phyloP scores from a whole-genome alignment of 2,888 invertebrate genomes.

The Caenorhabditis wallacei region DNA sequence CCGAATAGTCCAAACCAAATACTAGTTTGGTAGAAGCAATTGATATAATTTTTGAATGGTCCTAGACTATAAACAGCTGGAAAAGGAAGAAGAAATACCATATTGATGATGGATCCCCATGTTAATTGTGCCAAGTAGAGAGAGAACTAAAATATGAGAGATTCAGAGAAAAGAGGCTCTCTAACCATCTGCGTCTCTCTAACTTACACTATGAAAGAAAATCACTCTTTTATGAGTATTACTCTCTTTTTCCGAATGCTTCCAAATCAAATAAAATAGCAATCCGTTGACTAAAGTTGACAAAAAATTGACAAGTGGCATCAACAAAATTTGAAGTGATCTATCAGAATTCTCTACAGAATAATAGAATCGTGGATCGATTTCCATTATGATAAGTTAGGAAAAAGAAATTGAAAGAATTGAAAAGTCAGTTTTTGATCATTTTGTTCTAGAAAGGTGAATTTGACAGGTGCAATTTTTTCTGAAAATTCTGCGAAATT shows the following conservation, averaged over 20 bases:
- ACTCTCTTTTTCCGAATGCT: constrained; percentile 18
- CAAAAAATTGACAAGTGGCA: constrained; percentile 11
- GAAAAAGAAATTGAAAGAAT: neutral
- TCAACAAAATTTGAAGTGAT: constrained; percentile 8
- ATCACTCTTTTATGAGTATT: neutral
- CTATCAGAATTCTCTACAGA: constrained; percentile 25
- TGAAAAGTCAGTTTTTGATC: neutral
- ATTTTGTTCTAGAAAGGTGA: neutral
- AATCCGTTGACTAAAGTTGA: constrained; percentile 2
- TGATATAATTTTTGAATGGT: constrained; percentile 1
- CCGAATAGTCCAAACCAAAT: constrained; percentile 16
- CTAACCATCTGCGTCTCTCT: neutral
- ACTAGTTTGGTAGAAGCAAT: constrained; percentile 8
- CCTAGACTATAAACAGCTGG: constrained; percentile 43
- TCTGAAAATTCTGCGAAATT: neutral
- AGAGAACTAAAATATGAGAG: constrained; percentile 7
- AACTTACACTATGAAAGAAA: constrained; percentile 28
- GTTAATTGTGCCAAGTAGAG: constrained; percentile 34
- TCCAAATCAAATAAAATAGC: constrained; percentile 24
- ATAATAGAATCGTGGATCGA: constrained; percentile 14
- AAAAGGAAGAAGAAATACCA: constrained; percentile 25
- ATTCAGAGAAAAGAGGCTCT: neutral
- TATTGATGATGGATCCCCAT: constrained; percentile 35
- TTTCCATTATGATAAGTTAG: neutral
- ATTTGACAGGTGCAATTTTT: neutral